A percentile compares a stretch with the other conserved stretches of the same genome.
Evolutionary conservation across 2,797 vertebrate species (phyloP).

Genomic region (Halcyon leucocephala): DNA sequence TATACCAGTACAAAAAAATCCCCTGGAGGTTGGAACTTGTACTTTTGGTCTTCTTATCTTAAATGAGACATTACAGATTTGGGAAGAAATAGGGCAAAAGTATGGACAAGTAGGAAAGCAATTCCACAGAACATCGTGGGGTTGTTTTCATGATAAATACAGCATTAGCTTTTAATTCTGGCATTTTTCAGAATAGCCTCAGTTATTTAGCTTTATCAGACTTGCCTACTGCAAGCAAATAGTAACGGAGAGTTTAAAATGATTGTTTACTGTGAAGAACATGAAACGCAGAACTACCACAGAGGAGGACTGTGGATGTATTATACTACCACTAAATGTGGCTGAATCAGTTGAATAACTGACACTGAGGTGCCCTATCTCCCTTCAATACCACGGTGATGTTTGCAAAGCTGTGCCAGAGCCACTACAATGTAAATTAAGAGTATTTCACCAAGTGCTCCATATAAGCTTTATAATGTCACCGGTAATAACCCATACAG

Average conservation of each 20-base stretch:
- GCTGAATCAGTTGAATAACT: background rate
- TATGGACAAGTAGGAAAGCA: background rate
- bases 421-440: background rate
- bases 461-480: background rate
- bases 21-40: background rate
- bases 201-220: background rate
- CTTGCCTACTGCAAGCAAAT: background rate
- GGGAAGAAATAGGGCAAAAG: background rate
- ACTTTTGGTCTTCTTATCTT: background rate
- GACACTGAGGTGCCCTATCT: background rate
- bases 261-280: background rate
- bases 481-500: background rate
- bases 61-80: background rate
- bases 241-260: background rate
- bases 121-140: background rate
- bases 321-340: background rate
- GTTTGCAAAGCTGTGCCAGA: background rate
- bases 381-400: background rate
- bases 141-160: background rate
- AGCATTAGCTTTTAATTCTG: background rate
- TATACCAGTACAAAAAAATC: background rate
- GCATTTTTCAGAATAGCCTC: background rate
- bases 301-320: background rate
- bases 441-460: background rate
- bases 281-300: background rate